Base-by-base conservation (phyloP, 1,140 invertebrate genomes). In the Rhopalosiphum maidis region DNA sequence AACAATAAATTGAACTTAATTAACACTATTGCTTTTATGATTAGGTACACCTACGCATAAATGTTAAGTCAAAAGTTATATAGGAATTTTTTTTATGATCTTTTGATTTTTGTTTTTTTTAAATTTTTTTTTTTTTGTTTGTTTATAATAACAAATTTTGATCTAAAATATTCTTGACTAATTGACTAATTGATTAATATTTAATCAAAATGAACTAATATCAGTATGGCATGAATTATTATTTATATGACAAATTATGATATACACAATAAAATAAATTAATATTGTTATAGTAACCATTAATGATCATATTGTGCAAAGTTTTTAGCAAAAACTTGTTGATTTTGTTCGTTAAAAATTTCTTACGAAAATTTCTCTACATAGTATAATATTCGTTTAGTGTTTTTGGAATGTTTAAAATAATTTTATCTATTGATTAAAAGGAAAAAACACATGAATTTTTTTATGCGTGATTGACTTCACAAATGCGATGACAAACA, bases 1-100 rank as follows among this genome's bases (percentile, higher is more conserved):
- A 92, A 92, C 91, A 92, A 92, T 92, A 85, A 41, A 85, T 92
- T 85, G 82, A 92, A 92, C 91, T 85, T 92, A 92, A 82, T 68
- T 83, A 83, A 83, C 54, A 41, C 43, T 92, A 85, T 92, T 85
- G 30, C 35, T 83, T 85, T 92, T 37, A 77, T 82, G 21, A 48
- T 91, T 82, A 91, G 23, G 22, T 91, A 46, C 1, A 83, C 23
- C 9, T 51, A 51, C 23, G 5, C 48, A 85, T 85, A 77, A 68
- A 77, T 77, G 60, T 90, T 90, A 90, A 90, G 37, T 90, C 90
- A 82, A 91, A 91, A 77, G 23, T 90, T 60, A 60, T 43, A 60
- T 60, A 90, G 88, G 88, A 90, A 90, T 55, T 90, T 90, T 90
- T 90, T 60, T 90, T 90, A 55, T 90, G 35, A 35, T 90, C 15